Base-by-base conservation (phyloP, 92 coral and sea anemone genomes). In the Pocillopora grandis region DNA sequence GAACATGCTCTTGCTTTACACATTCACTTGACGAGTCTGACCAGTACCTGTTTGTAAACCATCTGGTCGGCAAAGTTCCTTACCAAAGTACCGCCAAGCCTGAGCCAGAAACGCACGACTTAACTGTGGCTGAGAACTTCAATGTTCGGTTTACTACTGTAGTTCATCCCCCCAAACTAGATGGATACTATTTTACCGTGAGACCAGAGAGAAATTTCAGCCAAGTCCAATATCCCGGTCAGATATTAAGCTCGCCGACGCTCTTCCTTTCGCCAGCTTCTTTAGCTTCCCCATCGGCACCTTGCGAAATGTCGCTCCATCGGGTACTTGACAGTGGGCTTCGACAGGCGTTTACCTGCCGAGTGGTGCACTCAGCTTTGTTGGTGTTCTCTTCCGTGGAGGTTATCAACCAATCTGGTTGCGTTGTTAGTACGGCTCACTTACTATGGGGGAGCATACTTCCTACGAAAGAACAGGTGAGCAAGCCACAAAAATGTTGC, bases 341-440 rank as follows among this genome's bases (percentile, higher is more conserved):
- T 18, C 87, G 85, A 48, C 64, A 68, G 21, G 91, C 78, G 66
- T 90, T 90, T 65, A 20, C 76, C 21, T 90, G 91, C 18, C 91
- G 91, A 52, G 91, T 93, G n/a, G 86, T 89, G 62, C 97, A 93
- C 76, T 89, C 94, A 20, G 91, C 90, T n/a, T 78, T 72, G 27
- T 74, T 90, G 62, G 55, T 42, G 80, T 80, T 93, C 84, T 93
- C 97, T 14, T 83, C 92, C 58, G 94, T 93, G 65, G 94, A 93
- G 76, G 75, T 93, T 58, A 78, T 86, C 66, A 75, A 91, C 86
- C 77, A 76, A 12, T 71, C 87, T 15, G 92, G 89, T 5, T 60
- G 67, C 57, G 91, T 93, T 63, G 66, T 91, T 18, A 91, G 92
- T 23, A 78, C 94, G 11, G 92, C 92, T 9, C 94, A 93, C 69